phyloP scores from a whole-genome alignment of 92 coral and sea anemone species.

The Epizoanthus rinbou region DNA sequence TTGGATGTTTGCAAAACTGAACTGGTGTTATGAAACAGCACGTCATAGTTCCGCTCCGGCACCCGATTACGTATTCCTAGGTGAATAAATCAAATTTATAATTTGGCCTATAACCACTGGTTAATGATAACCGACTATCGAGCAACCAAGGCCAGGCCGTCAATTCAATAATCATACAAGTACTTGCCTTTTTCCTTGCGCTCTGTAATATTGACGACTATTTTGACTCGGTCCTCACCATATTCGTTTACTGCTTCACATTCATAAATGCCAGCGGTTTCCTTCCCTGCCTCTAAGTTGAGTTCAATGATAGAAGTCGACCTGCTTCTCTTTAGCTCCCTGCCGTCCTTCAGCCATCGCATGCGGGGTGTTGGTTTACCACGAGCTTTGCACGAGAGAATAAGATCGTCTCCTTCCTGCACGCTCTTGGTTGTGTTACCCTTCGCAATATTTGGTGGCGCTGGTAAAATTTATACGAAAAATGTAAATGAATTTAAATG shows the following conservation, averaged over 20 bases:
- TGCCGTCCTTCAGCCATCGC: slow-evolving; percentile 4
- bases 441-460: neutral
- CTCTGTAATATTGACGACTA: too few species aligned
- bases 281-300: neutral
- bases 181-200: too few species aligned
- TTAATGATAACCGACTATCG: too few species aligned
- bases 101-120: too few species aligned
- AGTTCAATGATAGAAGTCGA: neutral
- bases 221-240: neutral
- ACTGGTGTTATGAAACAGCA: too few species aligned
- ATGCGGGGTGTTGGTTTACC: neutral
- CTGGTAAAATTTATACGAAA: neutral
- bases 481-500: neutral
- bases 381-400: neutral
- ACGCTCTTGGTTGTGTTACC: neutral
- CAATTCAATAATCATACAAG: too few species aligned
- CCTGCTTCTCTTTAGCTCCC: neutral
- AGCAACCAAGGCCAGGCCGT: too few species aligned
- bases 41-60: too few species aligned
- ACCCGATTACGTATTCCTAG: too few species aligned
- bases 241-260: neutral
- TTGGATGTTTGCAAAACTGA: too few species aligned
- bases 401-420: neutral
- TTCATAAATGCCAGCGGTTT: neutral
- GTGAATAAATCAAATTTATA: too few species aligned